Conservation (phyloP, 2,888 invertebrate species). For the Harpagoxenus sublaevis region DNA sequence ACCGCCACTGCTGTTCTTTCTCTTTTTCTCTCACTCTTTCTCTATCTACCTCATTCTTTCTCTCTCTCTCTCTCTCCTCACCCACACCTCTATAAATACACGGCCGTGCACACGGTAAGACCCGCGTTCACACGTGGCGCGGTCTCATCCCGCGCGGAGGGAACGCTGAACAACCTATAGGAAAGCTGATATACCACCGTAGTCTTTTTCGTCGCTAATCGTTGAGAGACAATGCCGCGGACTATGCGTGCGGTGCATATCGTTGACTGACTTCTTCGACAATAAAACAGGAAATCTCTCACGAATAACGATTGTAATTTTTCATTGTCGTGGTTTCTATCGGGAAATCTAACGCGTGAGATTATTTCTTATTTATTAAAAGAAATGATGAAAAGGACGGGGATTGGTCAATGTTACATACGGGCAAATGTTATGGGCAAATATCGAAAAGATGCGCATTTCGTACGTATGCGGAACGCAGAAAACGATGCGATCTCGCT, state of each 20-base stretch:
- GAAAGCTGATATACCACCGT: constrained; percentile 30
- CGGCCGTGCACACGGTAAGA: constrained; percentile 34
- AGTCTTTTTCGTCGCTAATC: constrained; percentile 38
- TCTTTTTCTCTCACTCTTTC: background rate
- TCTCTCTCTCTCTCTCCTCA: background rate
- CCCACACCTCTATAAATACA: constrained; percentile 38
- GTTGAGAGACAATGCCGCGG: constrained; percentile 6
- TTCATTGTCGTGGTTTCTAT: background rate
- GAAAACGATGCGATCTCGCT: background rate
- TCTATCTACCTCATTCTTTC: background rate
- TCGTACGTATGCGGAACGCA: background rate
- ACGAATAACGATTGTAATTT: background rate
- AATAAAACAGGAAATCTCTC: constrained; percentile 16
- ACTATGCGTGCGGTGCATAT: background rate
- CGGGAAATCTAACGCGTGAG: background rate
- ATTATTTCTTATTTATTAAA: background rate
- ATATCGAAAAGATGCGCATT: background rate
- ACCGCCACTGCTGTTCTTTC: constrained; percentile 31
- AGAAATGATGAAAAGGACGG: background rate
- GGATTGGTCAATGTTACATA: background rate
- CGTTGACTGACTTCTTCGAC: constrained; percentile 22
- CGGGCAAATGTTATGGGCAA: background rate
- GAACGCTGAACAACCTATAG: constrained; percentile 23
- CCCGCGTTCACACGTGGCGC: constrained; percentile 74
- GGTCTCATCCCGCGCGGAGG: background rate